Percentiles rank a stretch among this genome's conserved stretches.
Evolutionary conservation across 2,888 invertebrate genomes (phyloP).

Genomic region (Protula sp.): DNA sequence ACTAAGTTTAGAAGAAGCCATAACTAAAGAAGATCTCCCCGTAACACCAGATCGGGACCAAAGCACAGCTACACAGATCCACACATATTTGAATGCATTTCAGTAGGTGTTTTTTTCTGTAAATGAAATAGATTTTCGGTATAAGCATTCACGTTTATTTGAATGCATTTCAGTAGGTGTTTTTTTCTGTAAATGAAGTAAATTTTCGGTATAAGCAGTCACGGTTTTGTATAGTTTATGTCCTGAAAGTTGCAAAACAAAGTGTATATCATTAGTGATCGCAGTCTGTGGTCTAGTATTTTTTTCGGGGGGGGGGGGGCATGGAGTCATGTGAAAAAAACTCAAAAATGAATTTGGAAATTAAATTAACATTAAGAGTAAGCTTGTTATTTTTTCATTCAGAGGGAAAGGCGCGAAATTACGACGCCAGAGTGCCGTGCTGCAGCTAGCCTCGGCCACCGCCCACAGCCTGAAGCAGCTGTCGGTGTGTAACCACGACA

Average conservation of each 20-base stretch:
- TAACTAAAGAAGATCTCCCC: conserved; percentile 37
- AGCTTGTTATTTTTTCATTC: no score
- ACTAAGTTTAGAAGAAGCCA: conserved; percentile 44
- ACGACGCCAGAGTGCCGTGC: conserved; percentile 33
- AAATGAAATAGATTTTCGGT: no score
- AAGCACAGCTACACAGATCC: conserved; percentile 35
- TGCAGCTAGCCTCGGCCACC: conserved; percentile 57
- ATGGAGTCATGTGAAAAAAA: no score
- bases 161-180: conserved; percentile 34
- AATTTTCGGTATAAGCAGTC: conserved; percentile 34
- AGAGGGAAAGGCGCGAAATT: conserved; percentile 37
- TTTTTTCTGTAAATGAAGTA: no score
- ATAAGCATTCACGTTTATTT: conserved; percentile 35
- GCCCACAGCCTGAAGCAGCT: conserved; percentile 62
- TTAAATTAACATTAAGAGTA: no score
- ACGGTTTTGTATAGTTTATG: no score
- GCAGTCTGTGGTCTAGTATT: no score
- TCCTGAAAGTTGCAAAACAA: no score
- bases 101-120: conserved; percentile 28
- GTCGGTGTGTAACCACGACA: conserved; percentile 58
- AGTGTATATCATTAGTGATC: no score
- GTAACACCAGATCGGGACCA: conserved; percentile 36
- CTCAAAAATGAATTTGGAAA: no score
- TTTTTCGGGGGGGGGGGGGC: no score
- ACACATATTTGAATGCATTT: conserved; percentile 33